Evolutionary conservation across 2,797 vertebrate species (phyloP).

Genomic region (Acanthiza pusilla): DNA sequence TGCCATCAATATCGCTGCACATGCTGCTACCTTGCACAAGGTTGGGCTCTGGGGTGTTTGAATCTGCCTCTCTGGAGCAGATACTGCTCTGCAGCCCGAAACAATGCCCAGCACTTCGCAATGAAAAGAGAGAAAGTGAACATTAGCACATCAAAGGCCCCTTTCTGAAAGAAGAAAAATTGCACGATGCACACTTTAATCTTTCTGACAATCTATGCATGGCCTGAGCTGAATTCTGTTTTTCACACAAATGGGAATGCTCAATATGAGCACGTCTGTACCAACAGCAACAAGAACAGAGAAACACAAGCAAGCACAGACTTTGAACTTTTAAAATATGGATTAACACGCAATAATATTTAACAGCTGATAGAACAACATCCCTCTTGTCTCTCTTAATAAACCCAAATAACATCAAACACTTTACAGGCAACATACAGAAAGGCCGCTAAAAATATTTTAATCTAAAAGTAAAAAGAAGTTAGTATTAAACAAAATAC

Average conservation of each 20-base stretch:
- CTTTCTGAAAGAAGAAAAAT: slow-evolving; percentile 76
- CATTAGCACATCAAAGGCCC: slow-evolving; percentile 95
- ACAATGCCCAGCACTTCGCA: slow-evolving; percentile 81
- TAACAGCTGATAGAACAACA: slow-evolving; percentile 71
- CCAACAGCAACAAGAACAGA: slow-evolving; percentile 80
- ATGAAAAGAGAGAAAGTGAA: slow-evolving; percentile 75
- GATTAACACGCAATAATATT: slow-evolving; percentile 84
- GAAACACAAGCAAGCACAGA: slow-evolving; percentile 63
- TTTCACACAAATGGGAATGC: slow-evolving; percentile 89
- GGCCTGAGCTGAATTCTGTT: slow-evolving; percentile 84
- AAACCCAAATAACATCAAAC: slow-evolving; percentile 17
- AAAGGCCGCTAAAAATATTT: neutral
- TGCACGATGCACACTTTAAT: slow-evolving; percentile 88
- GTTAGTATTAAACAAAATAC: neutral
- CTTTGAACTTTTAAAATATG: slow-evolving; percentile 88
- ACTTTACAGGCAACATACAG: slow-evolving; percentile 14
- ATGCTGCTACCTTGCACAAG: slow-evolving; percentile 64
- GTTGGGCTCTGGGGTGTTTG: slow-evolving; percentile 45
- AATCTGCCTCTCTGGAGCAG: slow-evolving; percentile 53
- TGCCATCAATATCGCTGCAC: neutral
- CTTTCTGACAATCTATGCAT: slow-evolving; percentile 85
- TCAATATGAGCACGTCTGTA: slow-evolving; percentile 81
- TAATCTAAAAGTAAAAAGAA: slow-evolving; percentile 20
- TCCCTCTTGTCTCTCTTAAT: slow-evolving; percentile 44
- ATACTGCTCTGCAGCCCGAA: slow-evolving; percentile 68